Evolutionary conservation across 2,888 invertebrate species (phyloP).

Genomic region (Drosophila picticornis): DNA sequence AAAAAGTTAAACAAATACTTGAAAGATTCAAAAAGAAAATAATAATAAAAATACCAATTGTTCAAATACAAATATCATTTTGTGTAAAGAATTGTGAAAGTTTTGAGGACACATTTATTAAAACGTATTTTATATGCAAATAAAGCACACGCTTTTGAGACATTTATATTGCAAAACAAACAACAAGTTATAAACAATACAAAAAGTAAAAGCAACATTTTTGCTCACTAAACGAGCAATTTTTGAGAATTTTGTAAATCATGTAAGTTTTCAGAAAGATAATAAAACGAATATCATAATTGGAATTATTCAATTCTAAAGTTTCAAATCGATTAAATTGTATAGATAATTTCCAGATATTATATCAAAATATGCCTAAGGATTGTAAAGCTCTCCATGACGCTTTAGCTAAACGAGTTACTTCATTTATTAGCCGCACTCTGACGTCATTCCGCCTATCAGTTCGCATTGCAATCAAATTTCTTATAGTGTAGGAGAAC

Average conservation of each 20-base stretch:
- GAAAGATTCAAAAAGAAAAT: conserved; percentile 8
- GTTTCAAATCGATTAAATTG: not conserved
- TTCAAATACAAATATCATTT: conserved; percentile 18
- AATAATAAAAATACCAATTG: conserved; percentile 1
- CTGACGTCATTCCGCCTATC: conserved; percentile 60
- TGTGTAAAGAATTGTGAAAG: conserved; percentile 29
- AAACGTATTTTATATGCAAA: conserved; percentile 35
- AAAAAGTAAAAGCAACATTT: conserved; percentile 8
- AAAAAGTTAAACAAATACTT: conserved; percentile 12
- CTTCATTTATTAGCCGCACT: conserved; percentile 33
- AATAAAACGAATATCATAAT: not conserved
- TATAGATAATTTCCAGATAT: not conserved
- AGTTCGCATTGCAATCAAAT: conserved; percentile 50
- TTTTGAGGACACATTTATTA: conserved; percentile 38
- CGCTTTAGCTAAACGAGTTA: conserved; percentile 13
- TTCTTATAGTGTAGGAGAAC: conserved; percentile 31
- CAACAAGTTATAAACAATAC: not conserved
- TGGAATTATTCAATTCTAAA: not conserved
- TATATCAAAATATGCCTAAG: not conserved
- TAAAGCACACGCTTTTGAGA: conserved; percentile 39
- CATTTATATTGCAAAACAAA: conserved; percentile 26
- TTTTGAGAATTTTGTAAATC: conserved; percentile 38
- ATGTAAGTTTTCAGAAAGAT: conserved; percentile 44
- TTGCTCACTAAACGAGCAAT: conserved; percentile 31
- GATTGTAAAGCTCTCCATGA: conserved; percentile 14